phyloP scores from a whole-genome alignment of 2,113 vertebrate species.

The Megaptera novaeangliae region DNA sequence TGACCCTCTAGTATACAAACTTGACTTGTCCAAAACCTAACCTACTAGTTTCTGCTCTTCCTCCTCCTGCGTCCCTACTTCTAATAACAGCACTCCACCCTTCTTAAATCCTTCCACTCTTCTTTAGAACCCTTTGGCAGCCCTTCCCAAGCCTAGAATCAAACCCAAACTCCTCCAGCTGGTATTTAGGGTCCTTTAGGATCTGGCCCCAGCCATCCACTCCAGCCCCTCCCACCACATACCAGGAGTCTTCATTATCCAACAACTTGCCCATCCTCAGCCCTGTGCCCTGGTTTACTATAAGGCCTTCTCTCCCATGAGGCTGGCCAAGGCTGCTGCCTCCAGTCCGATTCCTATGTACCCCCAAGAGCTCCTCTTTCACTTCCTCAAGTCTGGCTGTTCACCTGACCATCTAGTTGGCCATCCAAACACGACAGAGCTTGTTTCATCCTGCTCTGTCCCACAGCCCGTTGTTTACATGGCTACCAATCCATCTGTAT shows the following conservation, averaged over 20 bases:
- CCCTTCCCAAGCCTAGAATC: not conserved
- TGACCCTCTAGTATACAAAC: not conserved
- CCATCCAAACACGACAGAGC: not conserved
- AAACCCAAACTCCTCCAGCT: not conserved
- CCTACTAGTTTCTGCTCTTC: not conserved
- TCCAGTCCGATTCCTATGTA: not conserved
- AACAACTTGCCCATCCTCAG: not conserved
- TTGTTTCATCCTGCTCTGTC: not conserved
- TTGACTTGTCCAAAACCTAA: not conserved
- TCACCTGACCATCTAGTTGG: not conserved
- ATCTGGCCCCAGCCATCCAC: not conserved
- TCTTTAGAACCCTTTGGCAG: not conserved
- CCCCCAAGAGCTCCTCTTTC: not conserved
- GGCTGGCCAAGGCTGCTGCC: not conserved
- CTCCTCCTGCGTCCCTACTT: not conserved
- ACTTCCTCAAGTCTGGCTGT: not conserved
- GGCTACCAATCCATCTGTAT: not conserved
- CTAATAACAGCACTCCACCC: not conserved
- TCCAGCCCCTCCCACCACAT: not conserved
- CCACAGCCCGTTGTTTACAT: not conserved
- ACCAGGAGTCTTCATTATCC: not conserved
- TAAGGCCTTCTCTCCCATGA: not conserved
- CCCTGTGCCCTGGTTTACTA: not conserved
- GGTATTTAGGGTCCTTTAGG: not conserved
- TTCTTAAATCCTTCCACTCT: not conserved